A percentile compares a stretch with the other conserved stretches of the same genome.
These are phyloP conservation scores for Perizoma affinitatum DNA, from an alignment of 2,888 invertebrate genomes.

Conservation along the genomic window DNA sequence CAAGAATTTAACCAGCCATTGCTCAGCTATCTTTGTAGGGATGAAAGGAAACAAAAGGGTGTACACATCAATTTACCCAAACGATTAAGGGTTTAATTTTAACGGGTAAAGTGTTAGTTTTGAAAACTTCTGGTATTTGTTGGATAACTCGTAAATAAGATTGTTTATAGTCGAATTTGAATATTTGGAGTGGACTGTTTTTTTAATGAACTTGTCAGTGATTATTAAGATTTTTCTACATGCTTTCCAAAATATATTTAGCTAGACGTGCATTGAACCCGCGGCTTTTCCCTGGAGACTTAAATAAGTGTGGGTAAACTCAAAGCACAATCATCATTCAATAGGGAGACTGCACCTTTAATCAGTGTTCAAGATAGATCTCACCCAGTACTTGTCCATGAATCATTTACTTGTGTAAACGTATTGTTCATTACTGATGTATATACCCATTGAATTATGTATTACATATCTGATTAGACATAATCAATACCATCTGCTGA, in stretches of 20 bases:
- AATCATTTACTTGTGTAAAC: too few relatives aligned
- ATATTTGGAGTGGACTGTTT: not conserved
- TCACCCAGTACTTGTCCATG: too few relatives aligned
- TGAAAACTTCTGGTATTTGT: constrained; percentile 19
- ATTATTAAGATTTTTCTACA: too few relatives aligned
- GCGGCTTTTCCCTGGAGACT: too few relatives aligned
- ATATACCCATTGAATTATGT: not conserved
- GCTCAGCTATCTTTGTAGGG: constrained; percentile 5
- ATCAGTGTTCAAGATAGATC: too few relatives aligned
- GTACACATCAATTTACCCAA: constrained; percentile 24
- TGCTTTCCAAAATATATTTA: too few relatives aligned
- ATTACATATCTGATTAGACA: constrained; percentile 5
- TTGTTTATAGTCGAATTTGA: not conserved
- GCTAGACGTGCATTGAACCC: too few relatives aligned
- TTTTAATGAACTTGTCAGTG: too few relatives aligned
- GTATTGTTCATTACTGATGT: too few relatives aligned
- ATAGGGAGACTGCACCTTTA: too few relatives aligned
- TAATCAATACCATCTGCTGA: constrained; percentile 20
- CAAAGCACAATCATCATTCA: too few relatives aligned
- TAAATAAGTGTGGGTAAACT: too few relatives aligned
- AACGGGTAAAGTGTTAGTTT: constrained; percentile 31
- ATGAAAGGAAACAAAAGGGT: constrained; percentile 22
- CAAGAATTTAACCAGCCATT: constrained; percentile 5
- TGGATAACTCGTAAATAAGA: constrained; percentile 4
- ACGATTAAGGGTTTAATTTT: constrained; percentile 37